Base-by-base conservation (phyloP, 2,888 invertebrate genomes). In the Pseudococcus longispinus region DNA sequence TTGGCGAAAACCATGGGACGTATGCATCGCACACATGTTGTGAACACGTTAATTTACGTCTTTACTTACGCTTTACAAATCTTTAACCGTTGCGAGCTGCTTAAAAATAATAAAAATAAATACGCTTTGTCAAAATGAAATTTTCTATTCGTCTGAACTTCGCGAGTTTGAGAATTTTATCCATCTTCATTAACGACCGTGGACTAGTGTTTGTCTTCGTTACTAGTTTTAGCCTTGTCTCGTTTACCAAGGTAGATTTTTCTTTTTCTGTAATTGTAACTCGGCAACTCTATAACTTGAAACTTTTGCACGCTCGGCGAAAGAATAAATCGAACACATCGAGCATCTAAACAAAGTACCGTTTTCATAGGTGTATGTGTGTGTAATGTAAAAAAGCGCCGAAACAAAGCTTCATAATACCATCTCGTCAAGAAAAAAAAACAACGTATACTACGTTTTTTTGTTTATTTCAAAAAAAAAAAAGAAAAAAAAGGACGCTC, bases 31-130 rank as follows among this genome's bases (percentile, higher is more conserved):
- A 77, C 77, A 80, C 77, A 29, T 80, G 77, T 42, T 80, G 23
- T 4, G 77, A 80, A 80, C 77, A 80, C 77, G 77, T 80, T 80
- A 80, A 80, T 80, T 80, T 80, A 80, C 77, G 77, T 20, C 42
- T 80, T 20, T 29, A 80, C 42, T 20, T 20, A 42, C 77, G 29
- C 11, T 20, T 37, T 80, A 42, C 37, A 80, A 80, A 42, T 80
- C 42, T 80, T 42, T 13, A 80, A 29, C 77, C 29, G 29, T 80
- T 18, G 42, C 20, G 20, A 29, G 9, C 26, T 80, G 77, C 18
- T 80, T 80, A 42, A 80, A 80, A 80, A 80, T 80, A 80, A 80
- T 80, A 80, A 80, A 80, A 80, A 80, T 80, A 80, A 80, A 80
- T 80, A 80, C 77, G 77, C 42, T 13, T 20, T 42, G 77, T 80